Evolutionary conservation across 1,140 invertebrate genomes (phyloP), one percentile per base, ranked within the genome.

Genomic region (Brachionus plicatilis): DNA sequence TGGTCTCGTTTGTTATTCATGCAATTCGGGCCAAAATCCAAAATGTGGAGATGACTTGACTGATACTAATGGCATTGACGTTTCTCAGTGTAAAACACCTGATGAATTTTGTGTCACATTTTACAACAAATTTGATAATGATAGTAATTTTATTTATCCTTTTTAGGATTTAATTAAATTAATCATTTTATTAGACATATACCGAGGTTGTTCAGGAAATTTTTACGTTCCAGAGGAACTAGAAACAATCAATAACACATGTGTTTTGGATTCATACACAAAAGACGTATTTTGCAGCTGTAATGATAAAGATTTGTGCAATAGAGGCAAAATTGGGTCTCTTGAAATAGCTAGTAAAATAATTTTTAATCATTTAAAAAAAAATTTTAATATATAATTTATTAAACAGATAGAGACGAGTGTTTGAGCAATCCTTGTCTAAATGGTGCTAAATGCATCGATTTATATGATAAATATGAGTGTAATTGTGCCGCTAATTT

Each of bases 391-490:
- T 6, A 47, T 14, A 41, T 75, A 27, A 75, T 75, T 43, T 20
- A 14, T 33, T 75, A 11, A 27, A 12, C 8, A 82, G 79, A 86
- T 29, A 75, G 86, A 7, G 78, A 87, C 79, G 95, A 97, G 88
- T 99, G 97, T 88, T 96, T 96, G 87, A 96, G 94, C 0, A 94
- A 94, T 86, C 96, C 96, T 0, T 99, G 97, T 88, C 90, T 92
- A 84, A 95, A 97, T 88, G 94, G 93, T 41, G 96, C 95, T 0
- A 93, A 92, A 0, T 99, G 96, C 87, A 2, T 83, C 6, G 79
- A 83, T 70, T 43, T 43, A 65, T 41, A 65, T 14, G 27, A 83
- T 27, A 60, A 53, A 66, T 83, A 60, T 43, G 47, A 60, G n/a
- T 83, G 80, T 47, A 12, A 47, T n/a, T 83, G 80, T 47, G 37